phyloP scores from a whole-genome alignment of 2,797 vertebrate genomes.

The Tachyglossus aculeatus region DNA sequence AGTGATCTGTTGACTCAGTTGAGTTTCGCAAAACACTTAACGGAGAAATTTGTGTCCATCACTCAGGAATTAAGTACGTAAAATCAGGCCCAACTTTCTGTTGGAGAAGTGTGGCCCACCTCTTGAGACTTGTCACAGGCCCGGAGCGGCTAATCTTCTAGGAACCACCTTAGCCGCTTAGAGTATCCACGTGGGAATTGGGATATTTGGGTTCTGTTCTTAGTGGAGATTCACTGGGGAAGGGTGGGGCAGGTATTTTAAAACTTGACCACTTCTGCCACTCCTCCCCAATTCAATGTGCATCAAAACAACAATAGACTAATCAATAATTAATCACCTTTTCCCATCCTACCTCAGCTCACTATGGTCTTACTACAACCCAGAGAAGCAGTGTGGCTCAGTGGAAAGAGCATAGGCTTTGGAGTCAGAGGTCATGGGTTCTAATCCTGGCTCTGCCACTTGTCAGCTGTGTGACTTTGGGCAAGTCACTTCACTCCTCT shows the following conservation, averaged over 20 bases:
- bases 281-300: too few species aligned
- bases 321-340: too few species aligned
- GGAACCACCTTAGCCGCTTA: not conserved
- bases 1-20: constrained; percentile 60
- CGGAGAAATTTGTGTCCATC: not conserved
- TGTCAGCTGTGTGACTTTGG: too few species aligned
- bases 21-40: constrained; percentile 59
- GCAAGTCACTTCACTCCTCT: too few species aligned
- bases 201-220: not conserved
- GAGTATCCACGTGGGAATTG: not conserved
- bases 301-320: not conserved
- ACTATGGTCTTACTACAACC: too few species aligned
- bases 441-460: too few species aligned
- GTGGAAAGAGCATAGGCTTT: too few species aligned
- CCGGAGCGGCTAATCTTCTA: not conserved
- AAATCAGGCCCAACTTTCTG: constrained; percentile 40
- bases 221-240: not conserved
- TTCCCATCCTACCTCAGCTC: too few species aligned
- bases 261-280: too few species aligned
- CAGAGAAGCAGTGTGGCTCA: too few species aligned
- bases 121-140: constrained; percentile 4
- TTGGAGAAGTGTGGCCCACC: constrained; percentile 14
- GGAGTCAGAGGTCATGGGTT: too few species aligned
- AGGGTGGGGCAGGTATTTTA: not conserved
- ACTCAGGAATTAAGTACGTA: constrained; percentile 24